Base-by-base conservation (phyloP, 2,888 invertebrate species). In the Fissipunctia ypsillon region DNA sequence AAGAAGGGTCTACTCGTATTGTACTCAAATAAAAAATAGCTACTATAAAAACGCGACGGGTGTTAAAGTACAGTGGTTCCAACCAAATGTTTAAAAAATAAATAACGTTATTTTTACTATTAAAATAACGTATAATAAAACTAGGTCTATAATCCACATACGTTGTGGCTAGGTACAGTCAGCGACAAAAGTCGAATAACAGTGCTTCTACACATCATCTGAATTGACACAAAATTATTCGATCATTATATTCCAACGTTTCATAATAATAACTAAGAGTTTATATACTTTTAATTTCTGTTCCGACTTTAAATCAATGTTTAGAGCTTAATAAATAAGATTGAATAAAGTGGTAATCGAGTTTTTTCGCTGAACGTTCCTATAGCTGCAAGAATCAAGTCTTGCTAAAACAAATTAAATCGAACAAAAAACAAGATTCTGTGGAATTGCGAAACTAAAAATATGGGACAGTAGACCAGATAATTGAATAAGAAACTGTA, bases 401-500 rank as follows among this genome's bases (percentile, higher is more conserved):
- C 10, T 2, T 43, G 25, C 12, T 43, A 12, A 19, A 61, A 61
- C 12, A 28, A 61, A 28, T 7, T 1, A 25, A 43, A 41, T 41
- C 12, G 2, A 38, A 19, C 6, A 25, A n/a, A 43, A 60, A 12
- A 14, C 31, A 0, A 25, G 19, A 22, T 61, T 16, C 22, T 25
- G 19, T 31, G 22, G 12, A 57, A 57, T 57, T n/a, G 7, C 9
- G 41, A 48, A 50, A 31, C 19, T 31, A 71, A 57, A 25, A 10
- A 57, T 41, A 31, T 48, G 3, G 10, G 16, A 59, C 19, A 25
- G 38, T 25, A 41, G 2, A 31, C 25, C 31, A 22, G 16, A 31
- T 43, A 35, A 72, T 43, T 73, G 1, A 41, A 59, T 43, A 50
- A 73, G 25, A 59, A 73, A 59, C 57, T 43, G 10, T n/a, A n/a